Evolutionary conservation across 2,113 vertebrate species (phyloP).

Genomic region (Coracopsis vasa): DNA sequence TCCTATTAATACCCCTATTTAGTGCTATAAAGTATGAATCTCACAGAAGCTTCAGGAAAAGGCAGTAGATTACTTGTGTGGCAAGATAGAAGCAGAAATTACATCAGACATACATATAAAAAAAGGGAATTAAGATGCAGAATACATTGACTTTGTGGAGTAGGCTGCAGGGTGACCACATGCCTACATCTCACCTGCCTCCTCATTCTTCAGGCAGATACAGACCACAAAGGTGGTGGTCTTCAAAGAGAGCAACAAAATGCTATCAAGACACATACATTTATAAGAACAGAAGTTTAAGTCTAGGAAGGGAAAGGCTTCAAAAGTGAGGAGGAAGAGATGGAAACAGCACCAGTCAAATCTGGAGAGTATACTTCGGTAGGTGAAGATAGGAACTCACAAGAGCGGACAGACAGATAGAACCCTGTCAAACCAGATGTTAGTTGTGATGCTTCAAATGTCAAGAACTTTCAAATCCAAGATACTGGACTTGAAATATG

Average conservation of each 20-base stretch:
- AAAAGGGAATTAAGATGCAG: background rate
- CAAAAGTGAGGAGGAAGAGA: background rate
- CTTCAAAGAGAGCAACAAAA: background rate
- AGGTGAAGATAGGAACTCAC: background rate
- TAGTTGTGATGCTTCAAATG: background rate
- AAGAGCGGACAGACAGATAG: background rate
- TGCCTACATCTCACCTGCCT: fast-evolving
- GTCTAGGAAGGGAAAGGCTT: background rate
- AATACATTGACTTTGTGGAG: background rate
- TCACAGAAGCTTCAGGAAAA: background rate
- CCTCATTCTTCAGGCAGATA: background rate
- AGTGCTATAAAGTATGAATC: background rate
- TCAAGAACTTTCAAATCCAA: background rate
- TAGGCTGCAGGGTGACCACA: background rate
- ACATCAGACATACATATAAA: background rate
- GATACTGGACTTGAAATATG: background rate
- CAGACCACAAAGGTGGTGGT: background rate
- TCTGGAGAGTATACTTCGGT: background rate
- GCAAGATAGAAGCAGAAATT: background rate
- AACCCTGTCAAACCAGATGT: background rate
- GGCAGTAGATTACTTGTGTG: background rate
- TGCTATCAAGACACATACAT: background rate
- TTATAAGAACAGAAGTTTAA: background rate
- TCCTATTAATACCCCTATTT: background rate
- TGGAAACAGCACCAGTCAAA: background rate